Base-by-base conservation (phyloP, 2,888 invertebrate species). In the Nemurella pictetii region DNA sequence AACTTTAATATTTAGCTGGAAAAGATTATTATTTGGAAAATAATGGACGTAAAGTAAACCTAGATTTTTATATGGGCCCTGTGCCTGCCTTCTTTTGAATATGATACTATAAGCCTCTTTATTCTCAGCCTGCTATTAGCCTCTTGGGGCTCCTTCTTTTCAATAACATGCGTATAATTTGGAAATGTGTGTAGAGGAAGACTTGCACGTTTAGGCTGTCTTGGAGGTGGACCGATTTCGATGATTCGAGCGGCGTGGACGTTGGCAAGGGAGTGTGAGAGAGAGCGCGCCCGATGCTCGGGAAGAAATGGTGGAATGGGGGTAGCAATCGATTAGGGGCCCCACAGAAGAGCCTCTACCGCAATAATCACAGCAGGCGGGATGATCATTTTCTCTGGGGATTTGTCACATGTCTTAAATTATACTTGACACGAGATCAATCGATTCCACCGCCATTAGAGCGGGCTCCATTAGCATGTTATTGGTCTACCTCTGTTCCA, bases 351-450 rank as follows among this genome's bases (percentile, higher is more conserved):
- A 30, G 30, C 3, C 78, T 15, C 29, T 29, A 9, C 29, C n/a
- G 78, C 28, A 78, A 78, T 78, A 78, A 78, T 78, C 78, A 78
- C 78, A 29, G 78, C 28, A 27, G 28, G n/a, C 78, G 9, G 28
- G 7, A 4, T 9, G 26, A 20, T 20, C 7, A 75, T 28, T 75
- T 78, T 29, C 78, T 30, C 78, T 12, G 28, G 78, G 78, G 78
- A 78, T 78, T 30, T 78, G 78, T 78, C 78, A 78, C 30, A 78
- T 78, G 78, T 78, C 78, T 78, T 78, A 78, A 30, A 78, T 78
- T 78, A 78, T 30, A 7, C 78, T 12, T 30, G 28, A 29, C 78
- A 78, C 78, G 78, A 78, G 26, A 78, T 30, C 78, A 28, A 78
- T 78, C 78, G 78, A 78, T 78, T 15, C 28, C 20, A 27, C 29